Evolutionary conservation across 2,797 vertebrate genomes (phyloP).

Genomic region (Arctocebus calabarensis): DNA sequence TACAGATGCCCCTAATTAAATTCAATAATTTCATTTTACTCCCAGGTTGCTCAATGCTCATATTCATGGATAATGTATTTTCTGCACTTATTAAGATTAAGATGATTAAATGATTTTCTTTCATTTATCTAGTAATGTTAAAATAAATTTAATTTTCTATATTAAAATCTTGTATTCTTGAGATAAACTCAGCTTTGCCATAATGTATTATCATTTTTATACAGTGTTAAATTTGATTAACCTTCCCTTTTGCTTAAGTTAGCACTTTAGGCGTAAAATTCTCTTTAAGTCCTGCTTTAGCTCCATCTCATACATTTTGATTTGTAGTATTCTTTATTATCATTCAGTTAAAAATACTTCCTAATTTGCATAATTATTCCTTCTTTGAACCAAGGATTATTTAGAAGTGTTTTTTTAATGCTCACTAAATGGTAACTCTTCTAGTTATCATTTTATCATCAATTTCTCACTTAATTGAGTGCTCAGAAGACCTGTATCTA

Average conservation of each 20-base stretch:
- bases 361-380: not conserved
- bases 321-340: constrained; percentile 4
- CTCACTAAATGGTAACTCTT: not conserved
- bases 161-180: constrained; percentile 32
- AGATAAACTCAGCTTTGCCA: constrained; percentile 10
- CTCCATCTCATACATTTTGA: not conserved
- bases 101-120: constrained; percentile 24
- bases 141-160: constrained; percentile 44
- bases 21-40: constrained; percentile 44
- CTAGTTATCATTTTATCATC: not conserved
- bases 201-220: not conserved
- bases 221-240: constrained; percentile 34
- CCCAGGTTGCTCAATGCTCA: not conserved
- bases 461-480: not conserved
- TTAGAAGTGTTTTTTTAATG: constrained; percentile 13
- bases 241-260: constrained; percentile 43
- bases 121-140: constrained; percentile 24
- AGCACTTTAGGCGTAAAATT: constrained; percentile 45
- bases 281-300: not conserved
- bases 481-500: not conserved
- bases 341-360: not conserved
- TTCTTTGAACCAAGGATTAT: constrained; percentile 32
- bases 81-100: not conserved
- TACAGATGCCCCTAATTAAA: not conserved
- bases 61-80: not conserved